Percentiles rank a stretch among this genome's conserved stretches.
These are phyloP conservation scores for Ochotona curzoniae DNA, from an alignment of 2,113 vertebrate species.

Conservation along the genomic window DNA sequence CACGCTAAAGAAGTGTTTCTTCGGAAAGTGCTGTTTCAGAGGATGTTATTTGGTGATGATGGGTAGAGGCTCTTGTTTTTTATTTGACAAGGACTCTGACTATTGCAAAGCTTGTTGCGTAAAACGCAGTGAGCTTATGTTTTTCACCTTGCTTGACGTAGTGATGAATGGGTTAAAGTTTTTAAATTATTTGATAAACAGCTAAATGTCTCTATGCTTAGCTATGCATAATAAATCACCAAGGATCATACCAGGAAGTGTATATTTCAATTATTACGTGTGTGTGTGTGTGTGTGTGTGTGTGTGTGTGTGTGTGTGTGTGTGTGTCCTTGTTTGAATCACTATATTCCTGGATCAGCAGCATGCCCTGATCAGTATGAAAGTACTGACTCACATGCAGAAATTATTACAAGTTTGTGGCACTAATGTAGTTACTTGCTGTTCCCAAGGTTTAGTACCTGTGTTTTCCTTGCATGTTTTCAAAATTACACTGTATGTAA, in stretches of 20 bases:
- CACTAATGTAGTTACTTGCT: background rate
- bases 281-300: background rate
- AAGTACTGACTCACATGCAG: background rate
- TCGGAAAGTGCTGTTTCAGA: background rate
- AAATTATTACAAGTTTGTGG: background rate
- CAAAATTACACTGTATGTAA: background rate
- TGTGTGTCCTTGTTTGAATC: background rate
- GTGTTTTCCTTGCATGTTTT: background rate
- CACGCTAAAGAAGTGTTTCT: background rate
- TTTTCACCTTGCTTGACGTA: conserved; percentile 15
- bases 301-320: background rate
- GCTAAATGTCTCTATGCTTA: background rate
- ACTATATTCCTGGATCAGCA: background rate
- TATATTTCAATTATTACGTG: background rate
- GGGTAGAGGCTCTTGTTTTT: background rate
- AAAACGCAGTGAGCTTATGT: background rate
- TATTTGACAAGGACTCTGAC: background rate
- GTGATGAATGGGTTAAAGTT: background rate
- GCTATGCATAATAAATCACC: background rate
- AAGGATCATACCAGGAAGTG: background rate
- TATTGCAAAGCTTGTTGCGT: background rate
- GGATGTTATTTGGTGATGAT: background rate
- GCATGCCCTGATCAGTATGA: background rate
- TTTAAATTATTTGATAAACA: conserved; percentile 17
- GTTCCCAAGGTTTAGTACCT: background rate